A percentile compares a stretch with the other conserved stretches of the same genome.
These are phyloP conservation scores for Benitochromis conjunctus DNA, from an alignment of 2,113 vertebrate species.

Conservation along the genomic window DNA sequence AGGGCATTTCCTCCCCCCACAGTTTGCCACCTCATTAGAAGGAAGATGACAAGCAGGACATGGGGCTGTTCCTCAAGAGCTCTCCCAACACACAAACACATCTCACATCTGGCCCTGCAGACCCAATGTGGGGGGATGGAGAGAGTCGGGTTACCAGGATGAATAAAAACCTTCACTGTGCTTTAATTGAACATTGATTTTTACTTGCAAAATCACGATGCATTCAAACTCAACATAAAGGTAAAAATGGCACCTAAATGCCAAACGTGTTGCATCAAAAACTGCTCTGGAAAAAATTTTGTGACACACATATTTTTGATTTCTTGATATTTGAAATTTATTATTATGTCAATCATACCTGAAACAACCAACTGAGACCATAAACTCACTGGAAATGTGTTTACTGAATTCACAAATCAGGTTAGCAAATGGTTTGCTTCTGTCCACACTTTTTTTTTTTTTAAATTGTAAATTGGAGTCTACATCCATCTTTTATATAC, in stretches of 20 bases:
- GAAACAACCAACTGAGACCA: background rate
- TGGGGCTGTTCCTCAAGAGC: conserved; percentile 38
- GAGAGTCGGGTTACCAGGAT: conserved; percentile 30
- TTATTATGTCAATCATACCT: background rate
- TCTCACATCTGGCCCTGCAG: conserved; percentile 27
- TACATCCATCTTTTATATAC: background rate
- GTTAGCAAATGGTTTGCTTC: background rate
- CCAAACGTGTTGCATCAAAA: background rate
- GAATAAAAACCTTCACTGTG: conserved; percentile 6
- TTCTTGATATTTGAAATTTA: background rate
- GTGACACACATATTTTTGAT: background rate
- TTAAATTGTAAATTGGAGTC: background rate
- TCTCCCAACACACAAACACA: background rate
- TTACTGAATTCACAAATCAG: background rate
- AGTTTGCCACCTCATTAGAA: conserved; percentile 55
- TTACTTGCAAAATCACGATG: background rate
- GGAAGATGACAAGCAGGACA: conserved; percentile 50
- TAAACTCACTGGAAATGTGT: background rate
- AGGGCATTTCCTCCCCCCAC: conserved; percentile 36
- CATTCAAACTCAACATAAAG: background rate
- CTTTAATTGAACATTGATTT: background rate
- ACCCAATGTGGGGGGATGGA: conserved; percentile 11
- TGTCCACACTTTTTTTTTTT: background rate
- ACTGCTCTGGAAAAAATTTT: background rate
- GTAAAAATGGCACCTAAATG: background rate